Base-by-base conservation (phyloP, 2,888 invertebrate species). In the Drosophila anomelani region DNA sequence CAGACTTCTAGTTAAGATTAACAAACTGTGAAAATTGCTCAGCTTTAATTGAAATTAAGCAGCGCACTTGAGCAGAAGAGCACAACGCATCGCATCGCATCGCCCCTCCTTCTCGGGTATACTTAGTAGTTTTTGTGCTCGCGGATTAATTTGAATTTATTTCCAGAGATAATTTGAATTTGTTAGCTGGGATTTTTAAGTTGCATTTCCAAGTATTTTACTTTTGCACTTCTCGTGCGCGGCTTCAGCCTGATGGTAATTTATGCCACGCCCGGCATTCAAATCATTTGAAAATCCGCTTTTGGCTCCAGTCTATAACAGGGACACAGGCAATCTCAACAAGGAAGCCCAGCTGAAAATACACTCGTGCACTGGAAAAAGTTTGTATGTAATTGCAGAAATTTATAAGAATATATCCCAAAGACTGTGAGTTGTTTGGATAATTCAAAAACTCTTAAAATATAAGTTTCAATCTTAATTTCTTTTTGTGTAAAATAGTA, bases 11-110 rank as follows among this genome's bases (percentile, higher is more conserved):
- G 73, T 73, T 73, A 73, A 73, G 73, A 73, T 73, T 73, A 77
- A 77, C 78, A 74, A 77, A 78, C 78, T 64, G 78, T 77, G 78
- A 78, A 78, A 77, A 77, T 77, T 77, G 77, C 77, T 68, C 36
- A 61, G 78, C 78, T 78, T 76, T 77, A 77, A 77, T 77, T 77
- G 69, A 77, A 77, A 77, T 78, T 77, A 77, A 77, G 75, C 75
- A 74, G 73, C 67, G 73, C 73, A 73, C 58, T 75, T 73, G 58
- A 66, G 49, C 67, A 36, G 63, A 15, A 26, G 46, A 17, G 34
- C 32, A 29, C 1, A 32, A 8, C 7, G 29, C 29, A 29, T 29
- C 29, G 29, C 29, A 29, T 29, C 29, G 34, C 38, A 36, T 1
- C 43, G 2, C 4, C 20, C 9, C 1, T 43, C 44, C 20, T 20